Evolutionary conservation across 2,888 invertebrate species (phyloP), one percentile per base, ranked within the genome.

Genomic region (Oscheius sp.): DNA sequence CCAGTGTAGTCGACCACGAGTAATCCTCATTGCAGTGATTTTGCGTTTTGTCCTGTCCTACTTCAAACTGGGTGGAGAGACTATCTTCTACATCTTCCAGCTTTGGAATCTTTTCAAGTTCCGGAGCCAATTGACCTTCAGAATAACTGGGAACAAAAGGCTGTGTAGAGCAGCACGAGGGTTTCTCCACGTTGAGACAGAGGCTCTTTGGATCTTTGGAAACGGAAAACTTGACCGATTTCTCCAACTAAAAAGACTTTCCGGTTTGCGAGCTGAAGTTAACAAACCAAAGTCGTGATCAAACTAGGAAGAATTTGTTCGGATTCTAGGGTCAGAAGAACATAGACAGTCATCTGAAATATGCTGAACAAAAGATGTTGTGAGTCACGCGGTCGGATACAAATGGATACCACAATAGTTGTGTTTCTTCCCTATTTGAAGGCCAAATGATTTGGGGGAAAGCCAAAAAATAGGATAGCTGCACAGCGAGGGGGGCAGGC

Each of bases 331-430:
- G 59, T 60, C 1, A 35, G n/a, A 11, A 60, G 59, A 2, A 60
- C 59, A 32, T 37, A 60, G 59, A 60, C 35, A 33, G 59, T 60
- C 59, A 60, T 60, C 32, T 13, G 9, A 29, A 55, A 21, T 55
- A 21, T 21, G 32, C 9, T 9, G 55, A 21, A 55, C 32, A 21
- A 55, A 21, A 21, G 21, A 2, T 55, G 55, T 21, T 21, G 21
- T 42, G 42, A 42, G 42, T 42, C 42, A 42, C 42, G 42, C 42
- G 7, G 42, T 42, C 4, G 42, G 42, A 0, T 42, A 7, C 42
- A 42, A 42, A 21, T 21, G 21, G 21, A 0, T 21, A 21, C 21
- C 21, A 21, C 21, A 21, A 21, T 21, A 21, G 21, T 21, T 21
- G 21, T 7, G 7, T 7, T 42, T 42, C 42, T 42, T 42, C 42